Evolutionary conservation across 2,888 invertebrate species (phyloP), one percentile per base, ranked within the genome.

Genomic region (Leptinotarsa rubiginosa): DNA sequence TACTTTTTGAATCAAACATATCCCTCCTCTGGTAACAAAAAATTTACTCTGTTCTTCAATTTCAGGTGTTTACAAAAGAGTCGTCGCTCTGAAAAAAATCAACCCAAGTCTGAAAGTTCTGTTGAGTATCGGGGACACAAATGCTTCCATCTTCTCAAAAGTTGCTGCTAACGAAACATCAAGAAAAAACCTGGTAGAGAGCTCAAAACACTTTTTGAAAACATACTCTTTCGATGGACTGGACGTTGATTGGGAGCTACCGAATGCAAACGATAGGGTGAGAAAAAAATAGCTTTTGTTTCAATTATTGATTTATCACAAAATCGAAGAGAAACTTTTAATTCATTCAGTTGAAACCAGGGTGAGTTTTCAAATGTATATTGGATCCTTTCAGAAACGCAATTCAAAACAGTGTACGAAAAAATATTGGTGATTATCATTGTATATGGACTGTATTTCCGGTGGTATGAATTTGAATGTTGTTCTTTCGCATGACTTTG

Each of bases 171-270:
- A 87, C 18, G 86, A 89, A 2, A 71, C 71, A 0, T 79, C 87
- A 2, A 89, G 92, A 16, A 83, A 86, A 1, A 87, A 83, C 66
- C 93, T 94, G 80, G 89, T 92, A 25, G 82, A 88, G 2, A 92
- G 90, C 25, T 90, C 90, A 15, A 65, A 83, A 16, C 54, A 74
- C 16, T 91, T 93, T 82, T 79, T 93, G 0, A 81, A 86, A 56
- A 87, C 87, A 3, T 87, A 92, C 81, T 89, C 89, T 0, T 94
- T 94, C 77, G 92, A 94, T 81, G 94, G 94, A 3, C 87, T 94
- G 0, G 94, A 94, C 81, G 66, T 94, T 0, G 93, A 93, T 83
- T 94, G 94, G 93, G 92, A 93, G 81, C 92, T 92, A 78, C 93
- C 93, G 0, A 89, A 87, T 70, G 89, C 89, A 20, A 85, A 91